phyloP scores from a whole-genome alignment of 2,797 vertebrate genomes.

The Podarcis lilfordi region DNA sequence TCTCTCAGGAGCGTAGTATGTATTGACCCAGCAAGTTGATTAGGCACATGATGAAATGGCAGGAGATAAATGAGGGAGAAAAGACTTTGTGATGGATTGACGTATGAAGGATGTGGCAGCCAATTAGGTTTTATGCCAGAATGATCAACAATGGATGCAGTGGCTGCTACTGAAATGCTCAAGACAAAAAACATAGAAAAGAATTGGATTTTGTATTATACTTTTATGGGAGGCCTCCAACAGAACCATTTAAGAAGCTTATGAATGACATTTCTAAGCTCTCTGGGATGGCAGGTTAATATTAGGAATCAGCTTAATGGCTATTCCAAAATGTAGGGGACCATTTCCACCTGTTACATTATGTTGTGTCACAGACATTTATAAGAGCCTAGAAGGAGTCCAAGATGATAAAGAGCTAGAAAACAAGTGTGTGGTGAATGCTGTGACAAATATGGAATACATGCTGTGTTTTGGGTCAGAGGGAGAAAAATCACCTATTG shows the following conservation, averaged over 20 bases:
- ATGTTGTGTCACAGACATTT: background rate
- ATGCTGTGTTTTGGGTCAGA: background rate
- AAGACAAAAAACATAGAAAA: background rate
- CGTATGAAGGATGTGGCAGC: slow-evolving; percentile 2
- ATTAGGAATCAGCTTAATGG: background rate
- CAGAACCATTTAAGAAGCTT: background rate
- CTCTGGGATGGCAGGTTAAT: background rate
- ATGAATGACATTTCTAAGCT: background rate
- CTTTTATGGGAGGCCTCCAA: background rate
- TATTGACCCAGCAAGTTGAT: slow-evolving; percentile 25
- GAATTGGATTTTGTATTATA: background rate
- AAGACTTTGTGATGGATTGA: slow-evolving; percentile 19
- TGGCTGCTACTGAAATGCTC: background rate
- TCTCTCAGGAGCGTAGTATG: slow-evolving; percentile 5
- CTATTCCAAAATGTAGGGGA: background rate
- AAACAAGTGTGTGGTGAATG: background rate
- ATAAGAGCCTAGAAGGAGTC: background rate
- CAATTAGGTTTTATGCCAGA: slow-evolving; percentile 19
- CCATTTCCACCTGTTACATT: background rate
- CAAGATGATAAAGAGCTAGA: background rate
- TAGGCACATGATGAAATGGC: slow-evolving; percentile 28
- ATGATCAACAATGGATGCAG: background rate
- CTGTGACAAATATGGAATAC: background rate
- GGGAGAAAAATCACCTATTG: background rate
- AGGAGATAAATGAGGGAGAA: slow-evolving; percentile 20